A percentile compares a stretch with the other conserved stretches of the same genome.
These are phyloP conservation scores for Amiota communis DNA, from an alignment of 2,888 invertebrate species.

Conservation along the genomic window DNA sequence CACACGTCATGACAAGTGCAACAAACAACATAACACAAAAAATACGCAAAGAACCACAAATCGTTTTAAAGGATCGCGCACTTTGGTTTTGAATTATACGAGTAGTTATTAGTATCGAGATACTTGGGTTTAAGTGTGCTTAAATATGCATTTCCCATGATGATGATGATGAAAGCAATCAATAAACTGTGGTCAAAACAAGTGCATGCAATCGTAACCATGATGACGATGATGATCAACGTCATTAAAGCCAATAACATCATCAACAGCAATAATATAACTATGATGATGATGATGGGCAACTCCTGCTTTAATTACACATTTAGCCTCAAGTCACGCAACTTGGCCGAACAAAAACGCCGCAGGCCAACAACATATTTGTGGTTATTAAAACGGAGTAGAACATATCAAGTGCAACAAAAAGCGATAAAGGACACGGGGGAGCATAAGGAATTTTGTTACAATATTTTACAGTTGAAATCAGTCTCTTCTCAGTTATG, in stretches of 20 bases:
- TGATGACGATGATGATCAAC: constrained; percentile 37
- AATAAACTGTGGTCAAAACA: constrained; percentile 47
- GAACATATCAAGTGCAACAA: constrained; percentile 44
- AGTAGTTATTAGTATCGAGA: too few species aligned
- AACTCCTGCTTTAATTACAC: constrained; percentile 56
- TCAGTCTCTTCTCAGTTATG: too few species aligned
- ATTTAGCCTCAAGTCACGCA: constrained; percentile 47
- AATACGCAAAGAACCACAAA: constrained; percentile 36
- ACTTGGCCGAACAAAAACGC: background rate
- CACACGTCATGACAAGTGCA: constrained; percentile 69
- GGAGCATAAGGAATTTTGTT: too few species aligned
- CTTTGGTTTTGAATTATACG: background rate
- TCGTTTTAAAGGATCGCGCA: constrained; percentile 39
- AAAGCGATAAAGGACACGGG: too few species aligned
- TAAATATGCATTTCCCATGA: constrained; percentile 21
- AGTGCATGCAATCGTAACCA: constrained; percentile 45
- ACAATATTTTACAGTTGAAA: too few species aligned
- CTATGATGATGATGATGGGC: too few species aligned
- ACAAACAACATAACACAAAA: constrained; percentile 28
- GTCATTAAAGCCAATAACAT: constrained; percentile 48
- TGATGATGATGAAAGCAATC: constrained; percentile 6
- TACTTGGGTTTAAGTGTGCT: background rate
- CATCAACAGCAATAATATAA: background rate
- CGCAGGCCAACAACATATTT: constrained; percentile 42
- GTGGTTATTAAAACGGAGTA: constrained; percentile 54